Base-by-base conservation (phyloP, 1,140 invertebrate genomes). In the Drosophila setifemur region DNA sequence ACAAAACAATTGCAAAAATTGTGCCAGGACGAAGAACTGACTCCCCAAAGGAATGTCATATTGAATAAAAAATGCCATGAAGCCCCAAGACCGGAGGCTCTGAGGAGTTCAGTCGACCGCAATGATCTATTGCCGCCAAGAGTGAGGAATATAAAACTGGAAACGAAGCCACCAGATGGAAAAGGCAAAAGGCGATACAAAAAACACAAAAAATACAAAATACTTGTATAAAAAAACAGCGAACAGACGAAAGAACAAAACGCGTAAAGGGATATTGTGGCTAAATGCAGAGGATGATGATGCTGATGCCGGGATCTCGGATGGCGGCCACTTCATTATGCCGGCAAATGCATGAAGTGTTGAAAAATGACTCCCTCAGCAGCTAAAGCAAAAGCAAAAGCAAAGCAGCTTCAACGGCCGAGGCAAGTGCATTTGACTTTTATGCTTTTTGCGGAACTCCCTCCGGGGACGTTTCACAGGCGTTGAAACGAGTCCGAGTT, bases 341-440 rank as follows among this genome's bases (percentile, higher is more conserved):
- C 66, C 72, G 67, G 75, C 61, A 81, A 70, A 86, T 81, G 75
- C 75, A 86, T 76, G 73, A 86, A 81, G 55, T 73, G 81, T 69
- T 85, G 75, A 85, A 85, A 85, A 85, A 85, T 79, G 72, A 85
- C 81, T 86, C 81, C 81, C 81, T 86, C 75, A 55, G 67, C 72
- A 53, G 55, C 29, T 31, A 60, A 28, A 29, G 9, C 14, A 57
- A 49, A 18, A 23, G 31, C 42, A 49, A 19, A 11, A 11, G 29
- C n/a, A 16, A 37, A 37, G 33, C 28, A 69, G 54, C 19, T 29
- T 61, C 52, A 37, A 54, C 31, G 53, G 54, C 40, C 29, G 68
- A 31, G 39, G 70, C 66, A 79, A 86, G 81, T 86, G 81, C 75
- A 87, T 86, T 86, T 86, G 81, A 86, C 81, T 86, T 86, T 86